Base-by-base conservation (phyloP, 2,797 vertebrate genomes). In the Gastrophryne carolinensis region DNA sequence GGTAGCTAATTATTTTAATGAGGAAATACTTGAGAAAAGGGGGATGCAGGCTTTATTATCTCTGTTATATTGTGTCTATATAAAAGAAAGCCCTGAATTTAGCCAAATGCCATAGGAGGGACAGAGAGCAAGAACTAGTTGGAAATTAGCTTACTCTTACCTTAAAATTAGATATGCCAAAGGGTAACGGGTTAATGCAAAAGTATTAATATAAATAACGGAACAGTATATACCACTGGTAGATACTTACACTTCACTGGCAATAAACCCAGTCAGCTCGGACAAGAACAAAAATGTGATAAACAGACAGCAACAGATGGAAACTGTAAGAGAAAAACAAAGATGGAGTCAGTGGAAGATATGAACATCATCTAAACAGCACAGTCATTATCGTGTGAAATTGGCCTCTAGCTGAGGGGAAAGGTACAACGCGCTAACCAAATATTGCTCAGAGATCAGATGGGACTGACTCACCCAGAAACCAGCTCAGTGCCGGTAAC, bases 231-330 rank as follows among this genome's bases (percentile, higher is more conserved):
- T n/a, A n/a, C n/a, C n/a, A n/a, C n/a, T n/a, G n/a, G 12, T 10
- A 56, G 35, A 69, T 88, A 97, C 98, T 87, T 93, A 99, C 98
- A 99, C 94, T 93, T 99, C 98, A 82, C 94, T 99, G 61, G 95
- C 93, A 88, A 99, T 97, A 90, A 97, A 99, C 88, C 98, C 98
- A 0, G 94, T 98, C 85, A 99, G 92, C 84, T 99, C 98, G 23
- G 97, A 99, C 83, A 99, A 91, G 92, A 99, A 98, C 81, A 99
- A 94, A 91, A 99, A 99, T 80, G 98, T 86, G 86, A 99, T 99
- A 89, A 99, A 98, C 83, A 99, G 85, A 78, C 98, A 99, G 92
- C 98, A 99, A 89, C 97, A 97, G 79, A 99, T 88, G 80, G 98
- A 99, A 85, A 99, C 98, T 99, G 90, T 79, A 88, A 92, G 73